Evolutionary conservation across 2,113 vertebrate species (phyloP).

Genomic region (Delphinapterus leucas): DNA sequence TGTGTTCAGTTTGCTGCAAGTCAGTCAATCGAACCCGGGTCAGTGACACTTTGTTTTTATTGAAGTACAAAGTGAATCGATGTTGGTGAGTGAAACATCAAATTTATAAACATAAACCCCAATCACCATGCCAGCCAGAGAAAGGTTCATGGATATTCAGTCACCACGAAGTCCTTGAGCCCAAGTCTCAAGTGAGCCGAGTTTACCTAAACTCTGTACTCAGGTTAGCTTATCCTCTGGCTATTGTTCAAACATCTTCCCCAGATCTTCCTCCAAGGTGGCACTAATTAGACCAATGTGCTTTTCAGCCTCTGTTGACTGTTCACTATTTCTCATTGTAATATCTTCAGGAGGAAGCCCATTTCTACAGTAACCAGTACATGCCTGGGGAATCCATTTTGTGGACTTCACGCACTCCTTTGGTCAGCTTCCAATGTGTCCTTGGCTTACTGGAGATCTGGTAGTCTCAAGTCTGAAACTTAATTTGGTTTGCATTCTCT

Average conservation of each 20-base stretch:
- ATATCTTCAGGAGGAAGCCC: background rate
- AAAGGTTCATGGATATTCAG: background rate
- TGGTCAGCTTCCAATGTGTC: background rate
- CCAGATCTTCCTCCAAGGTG: background rate
- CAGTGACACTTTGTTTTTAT: background rate
- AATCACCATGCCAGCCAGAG: background rate
- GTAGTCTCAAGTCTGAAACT: background rate
- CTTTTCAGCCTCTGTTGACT: background rate
- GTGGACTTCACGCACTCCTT: background rate
- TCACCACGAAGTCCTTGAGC: background rate
- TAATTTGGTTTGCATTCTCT: background rate
- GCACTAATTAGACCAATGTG: background rate
- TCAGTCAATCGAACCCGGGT: background rate
- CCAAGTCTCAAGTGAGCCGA: background rate
- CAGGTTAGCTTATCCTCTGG: background rate
- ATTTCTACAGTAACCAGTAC: background rate
- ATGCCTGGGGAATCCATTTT: background rate
- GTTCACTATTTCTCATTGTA: background rate
- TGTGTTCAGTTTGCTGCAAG: background rate
- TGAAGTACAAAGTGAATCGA: background rate
- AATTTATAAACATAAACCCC: background rate
- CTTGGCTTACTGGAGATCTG: background rate
- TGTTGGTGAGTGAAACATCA: background rate
- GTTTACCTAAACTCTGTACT: background rate
- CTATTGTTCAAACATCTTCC: background rate